Evolutionary conservation across 2,113 vertebrate genomes (phyloP), one percentile per base, ranked within the genome.

Genomic region (Machaerirhynchus nigripectus): DNA sequence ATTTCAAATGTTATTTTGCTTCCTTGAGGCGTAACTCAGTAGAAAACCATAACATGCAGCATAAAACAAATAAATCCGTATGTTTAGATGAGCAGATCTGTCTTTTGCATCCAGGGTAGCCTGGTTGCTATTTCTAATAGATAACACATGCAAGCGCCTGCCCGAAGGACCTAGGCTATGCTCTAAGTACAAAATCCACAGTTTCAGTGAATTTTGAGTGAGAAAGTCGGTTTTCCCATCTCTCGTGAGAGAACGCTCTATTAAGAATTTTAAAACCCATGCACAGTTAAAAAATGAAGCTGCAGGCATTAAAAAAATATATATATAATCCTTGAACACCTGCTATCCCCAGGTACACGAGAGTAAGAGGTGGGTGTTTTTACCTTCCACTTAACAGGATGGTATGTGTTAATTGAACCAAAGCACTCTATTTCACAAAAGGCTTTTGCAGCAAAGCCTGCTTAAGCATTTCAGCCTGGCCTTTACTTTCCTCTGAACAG

Each of bases 391-490:
- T 35, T 85, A 89, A 74, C 18, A 6, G 7, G 33, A 67, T 3
- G 0, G 37, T 59, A 67, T 22, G 64, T 15, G 23, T 71, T 81
- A 90, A 90, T 31, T 69, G 65, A 94, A 83, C 11, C 21, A 74
- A 90, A 88, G 37, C 19, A 65, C 30, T 63, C 49, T 47, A 39
- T 67, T 86, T 71, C 59, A 87, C 67, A 88, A 65, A 57, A 89
- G 31, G 16, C 35, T 95, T 90, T 70, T 79, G 61, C 31, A 60
- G 50, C 70, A 91, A 91, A 95, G 39, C 42, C 57, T 65, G 31
- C 33, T 77, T 33, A 57, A 83, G 39, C 11, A 55, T 85, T 94
- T 91, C 78, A 80, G 24, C 37, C 31, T 49, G 13, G 18, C 37
- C 77, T 87, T 57, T 68, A 24, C 28, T 78, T 52, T 67, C 50